These are phyloP conservation scores for Percopsis omiscomaycus DNA, from an alignment of 2,797 vertebrate genomes.

Conservation along the genomic window DNA sequence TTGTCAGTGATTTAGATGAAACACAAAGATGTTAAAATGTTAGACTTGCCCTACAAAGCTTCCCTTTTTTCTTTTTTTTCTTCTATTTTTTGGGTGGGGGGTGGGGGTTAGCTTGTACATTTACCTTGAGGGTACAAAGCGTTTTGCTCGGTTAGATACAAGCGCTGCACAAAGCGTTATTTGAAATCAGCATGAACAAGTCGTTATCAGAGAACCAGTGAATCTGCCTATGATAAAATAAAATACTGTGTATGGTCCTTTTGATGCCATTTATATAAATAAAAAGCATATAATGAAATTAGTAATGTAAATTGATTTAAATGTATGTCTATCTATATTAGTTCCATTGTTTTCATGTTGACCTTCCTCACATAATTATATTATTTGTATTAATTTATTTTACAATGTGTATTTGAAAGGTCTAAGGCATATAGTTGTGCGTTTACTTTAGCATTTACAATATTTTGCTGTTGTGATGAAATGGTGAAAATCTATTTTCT, in stretches of 20 bases:
- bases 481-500: background rate
- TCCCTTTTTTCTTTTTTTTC: constrained; percentile 41
- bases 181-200: constrained; percentile 67
- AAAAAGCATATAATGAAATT: constrained; percentile 1
- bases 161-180: constrained; percentile 57
- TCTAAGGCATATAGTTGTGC: background rate
- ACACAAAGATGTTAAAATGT: constrained; percentile 80
- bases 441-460: background rate
- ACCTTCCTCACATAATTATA: constrained; percentile 7
- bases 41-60: constrained; percentile 74
- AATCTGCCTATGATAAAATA: constrained; percentile 44
- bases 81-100: constrained; percentile 30
- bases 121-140: constrained; percentile 74
- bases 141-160: constrained; percentile 68
- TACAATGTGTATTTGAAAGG: background rate
- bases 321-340: constrained; percentile 7
- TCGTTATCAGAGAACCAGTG: constrained; percentile 54
- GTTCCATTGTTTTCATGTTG: constrained; percentile 19
- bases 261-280: constrained; percentile 22
- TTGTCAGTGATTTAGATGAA: constrained; percentile 85
- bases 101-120: constrained; percentile 60
- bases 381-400: background rate
- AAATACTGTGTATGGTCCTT: constrained; percentile 22
- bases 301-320: constrained; percentile 30
- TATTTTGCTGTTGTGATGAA: constrained; percentile 9